These are phyloP conservation scores for Nycticebus coucang DNA, from an alignment of 2,113 vertebrate species.

Conservation along the genomic window DNA sequence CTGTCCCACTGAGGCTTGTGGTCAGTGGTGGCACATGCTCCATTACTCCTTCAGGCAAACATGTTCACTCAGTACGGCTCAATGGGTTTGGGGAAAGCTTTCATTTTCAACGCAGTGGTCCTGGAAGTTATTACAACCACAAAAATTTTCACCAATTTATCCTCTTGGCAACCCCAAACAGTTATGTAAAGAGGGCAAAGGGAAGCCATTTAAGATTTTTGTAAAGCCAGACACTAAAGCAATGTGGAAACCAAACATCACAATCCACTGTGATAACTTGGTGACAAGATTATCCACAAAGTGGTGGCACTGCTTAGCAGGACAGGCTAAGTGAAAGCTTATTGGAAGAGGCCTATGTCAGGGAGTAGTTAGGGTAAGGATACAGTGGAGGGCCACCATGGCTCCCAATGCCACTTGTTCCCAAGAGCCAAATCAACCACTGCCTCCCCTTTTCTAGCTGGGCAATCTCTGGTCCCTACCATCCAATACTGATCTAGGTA, in stretches of 20 bases:
- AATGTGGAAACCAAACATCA: background rate
- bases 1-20: background rate
- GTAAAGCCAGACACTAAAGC: background rate
- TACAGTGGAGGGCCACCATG: background rate
- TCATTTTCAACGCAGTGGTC: conserved; percentile 17
- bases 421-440: background rate
- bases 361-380: background rate
- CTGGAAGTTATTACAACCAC: background rate
- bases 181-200: conserved; percentile 3
- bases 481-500: background rate
- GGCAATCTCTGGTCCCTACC: background rate
- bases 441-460: background rate
- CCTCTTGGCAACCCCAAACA: background rate
- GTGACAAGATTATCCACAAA: background rate
- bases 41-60: background rate
- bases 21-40: background rate
- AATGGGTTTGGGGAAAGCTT: background rate
- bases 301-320: background rate
- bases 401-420: background rate
- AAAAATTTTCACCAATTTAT: conserved; percentile 34
- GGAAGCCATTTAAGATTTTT: background rate
- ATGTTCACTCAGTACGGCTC: background rate
- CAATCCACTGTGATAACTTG: background rate
- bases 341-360: background rate
- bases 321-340: background rate